Conservation (phyloP, 2,888 invertebrate species). For the Metacarcinus magister region DNA sequence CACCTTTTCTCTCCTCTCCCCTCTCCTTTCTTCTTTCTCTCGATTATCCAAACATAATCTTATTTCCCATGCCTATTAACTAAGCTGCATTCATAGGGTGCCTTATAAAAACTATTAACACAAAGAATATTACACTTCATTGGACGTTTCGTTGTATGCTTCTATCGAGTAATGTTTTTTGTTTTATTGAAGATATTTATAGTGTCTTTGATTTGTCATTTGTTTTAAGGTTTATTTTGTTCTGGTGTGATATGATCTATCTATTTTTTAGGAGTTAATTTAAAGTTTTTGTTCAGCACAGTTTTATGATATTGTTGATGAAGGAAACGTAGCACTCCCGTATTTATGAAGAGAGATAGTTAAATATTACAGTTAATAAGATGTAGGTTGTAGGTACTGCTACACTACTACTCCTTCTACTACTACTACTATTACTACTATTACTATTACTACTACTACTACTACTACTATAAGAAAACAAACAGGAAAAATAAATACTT, state of each 20-base stretch:
- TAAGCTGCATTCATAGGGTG: not conserved
- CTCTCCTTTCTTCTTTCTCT: not conserved
- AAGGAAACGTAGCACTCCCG: not conserved
- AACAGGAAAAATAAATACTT: not conserved
- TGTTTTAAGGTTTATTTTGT: not conserved
- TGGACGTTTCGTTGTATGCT: not conserved
- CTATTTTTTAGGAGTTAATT: not conserved
- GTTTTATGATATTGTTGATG: not conserved
- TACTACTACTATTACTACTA: not conserved
- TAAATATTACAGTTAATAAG: not conserved
- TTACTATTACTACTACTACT: constrained; percentile 2
- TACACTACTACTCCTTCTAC: not conserved
- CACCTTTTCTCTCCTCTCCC: not conserved
- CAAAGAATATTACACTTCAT: not conserved
- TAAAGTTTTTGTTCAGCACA: not conserved
- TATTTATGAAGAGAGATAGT: not conserved
- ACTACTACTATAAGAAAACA: not conserved
- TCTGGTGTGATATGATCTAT: not conserved
- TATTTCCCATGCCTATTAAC: not conserved
- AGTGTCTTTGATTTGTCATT: not conserved
- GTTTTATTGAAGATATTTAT: not conserved
- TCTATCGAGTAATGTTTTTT: not conserved
- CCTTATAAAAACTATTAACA: not conserved
- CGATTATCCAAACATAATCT: not conserved
- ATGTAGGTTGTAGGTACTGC: not conserved